Evolutionary conservation across 2,888 invertebrate genomes (phyloP), one percentile per base, ranked within the genome.

Genomic region (Kryphioiulus occultus): DNA sequence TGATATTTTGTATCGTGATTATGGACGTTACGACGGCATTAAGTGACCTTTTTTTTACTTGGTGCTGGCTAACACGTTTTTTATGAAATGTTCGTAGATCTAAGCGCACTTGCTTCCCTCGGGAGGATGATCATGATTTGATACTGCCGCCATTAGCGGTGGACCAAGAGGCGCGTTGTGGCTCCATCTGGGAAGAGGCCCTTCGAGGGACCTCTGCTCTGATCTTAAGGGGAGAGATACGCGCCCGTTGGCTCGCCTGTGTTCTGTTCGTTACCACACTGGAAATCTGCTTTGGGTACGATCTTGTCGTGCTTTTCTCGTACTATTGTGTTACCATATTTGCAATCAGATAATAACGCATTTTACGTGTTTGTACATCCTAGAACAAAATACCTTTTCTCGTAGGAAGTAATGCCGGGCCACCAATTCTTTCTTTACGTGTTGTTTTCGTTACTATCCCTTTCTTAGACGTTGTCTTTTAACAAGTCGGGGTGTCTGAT

Each of bases 51-150:
- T 9, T 39, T 39, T 39, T 39, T 3, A 39, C 39, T 39, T n/a
- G 39, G 39, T 39, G 39, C 39, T 39, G 39, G 39, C 39, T 39
- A 39, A 39, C 39, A 39, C 10, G 68, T n/a, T 68, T 68, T 68
- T 68, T 68, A 68, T 68, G 68, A 68, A n/a, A 68, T 68, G 68
- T 68, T 68, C 68, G 68, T 68, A 68, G 68, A 68, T 68, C n/a
- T n/a, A 68, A 68, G 68, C n/a, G 68, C 26, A 68, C n/a, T 26
- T 68, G 39, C 39, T 39, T 39, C 39, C 39, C 39, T 9, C 39
- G 39, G 39, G 39, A n/a, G 26, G 26, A 68, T 68, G 68, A 10
- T n/a, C 68, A 22, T n/a, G 68, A 68, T 68, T 68, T 68, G 68
- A 26, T 3, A 7, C n/a, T 3, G 12, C 68, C 26, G 68, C 26